Evolutionary conservation across 2,113 vertebrate species (phyloP), one percentile per base, ranked within the genome.

Genomic region (Nesogale talazaci): DNA sequence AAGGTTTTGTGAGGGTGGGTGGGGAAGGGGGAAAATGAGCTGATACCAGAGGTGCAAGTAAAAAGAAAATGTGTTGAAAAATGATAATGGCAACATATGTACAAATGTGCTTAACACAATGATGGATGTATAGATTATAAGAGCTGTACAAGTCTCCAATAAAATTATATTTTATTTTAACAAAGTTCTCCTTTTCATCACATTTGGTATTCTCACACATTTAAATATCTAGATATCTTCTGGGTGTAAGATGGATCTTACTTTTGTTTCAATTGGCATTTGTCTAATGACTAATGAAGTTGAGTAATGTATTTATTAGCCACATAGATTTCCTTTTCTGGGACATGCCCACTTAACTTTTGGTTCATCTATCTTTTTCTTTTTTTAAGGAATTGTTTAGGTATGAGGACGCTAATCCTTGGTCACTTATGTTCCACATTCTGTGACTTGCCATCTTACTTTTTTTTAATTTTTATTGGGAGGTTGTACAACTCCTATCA

Each of bases 211-310:
- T 56, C 11, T 90, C 46, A 42, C 27, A 70, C 29, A 80, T 92
- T 80, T 80, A 69, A 88, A 85, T 72, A 25, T 72, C 36, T 75
- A 10, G 27, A 46, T 78, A 79, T 19, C 12, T 80, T 22, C 70
- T n/a, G 25, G 5, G n/a, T 81, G 1, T 61, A 61, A 83, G 52
- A 25, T 61, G 16, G 14, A 84, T 52, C 57, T 15, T 59, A 42
- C 74, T 74, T 80, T 52, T 75, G 19, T 75, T 88, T 93, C 40
- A 79, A 79, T 80, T 95, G 34, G 40, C 5, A 72, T 61, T 90
- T 80, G 6, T n/a, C 57, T 42, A 82, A 82, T 82, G 77, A 72
- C 19, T 40, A 61, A 6, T 56, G n/a, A 63, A 3, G 14, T 29
- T 89, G 23, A 89, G 22, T 59, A 75, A 84, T 9, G 23, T 29